Percentiles rank a stretch among this genome's conserved stretches.
phyloP scores from a whole-genome alignment of 2,113 vertebrate genomes.

The Dicentrarchus labrax region DNA sequence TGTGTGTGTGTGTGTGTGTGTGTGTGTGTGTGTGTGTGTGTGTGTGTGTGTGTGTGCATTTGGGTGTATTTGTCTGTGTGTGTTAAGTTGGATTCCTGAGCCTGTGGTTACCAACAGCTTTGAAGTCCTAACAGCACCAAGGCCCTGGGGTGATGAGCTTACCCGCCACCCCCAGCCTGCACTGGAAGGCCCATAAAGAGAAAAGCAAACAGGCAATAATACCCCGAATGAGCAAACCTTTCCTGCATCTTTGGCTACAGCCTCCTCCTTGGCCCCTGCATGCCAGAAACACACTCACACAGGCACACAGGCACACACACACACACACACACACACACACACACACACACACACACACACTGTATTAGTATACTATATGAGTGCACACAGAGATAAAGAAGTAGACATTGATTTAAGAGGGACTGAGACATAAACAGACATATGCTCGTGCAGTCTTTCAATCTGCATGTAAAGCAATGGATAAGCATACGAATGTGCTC shows the following conservation, averaged over 20 bases:
- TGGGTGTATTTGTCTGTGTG: conserved; percentile 35
- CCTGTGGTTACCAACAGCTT: conserved; percentile 84
- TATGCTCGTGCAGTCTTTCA: conserved; percentile 8
- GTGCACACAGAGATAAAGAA: conserved; percentile 29
- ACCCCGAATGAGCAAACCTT: conserved; percentile 75
- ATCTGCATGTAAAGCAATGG: not conserved
- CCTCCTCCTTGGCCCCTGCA: conserved; percentile 36
- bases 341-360: conserved; percentile 4
- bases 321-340: conserved; percentile 10
- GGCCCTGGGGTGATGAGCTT: conserved; percentile 70
- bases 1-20: conserved; percentile 2
- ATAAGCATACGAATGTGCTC: conserved; percentile 3
- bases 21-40: conserved; percentile 2
- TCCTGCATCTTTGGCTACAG: conserved; percentile 62
- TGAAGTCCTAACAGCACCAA: conserved; percentile 79
- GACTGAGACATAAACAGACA: conserved; percentile 18
- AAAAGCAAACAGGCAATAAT: conserved; percentile 83
- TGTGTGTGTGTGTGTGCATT: conserved; percentile 1
- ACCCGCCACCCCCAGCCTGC: conserved; percentile 66
- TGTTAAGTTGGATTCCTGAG: conserved; percentile 81
- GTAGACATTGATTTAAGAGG: conserved; percentile 29
- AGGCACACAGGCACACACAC: not conserved
- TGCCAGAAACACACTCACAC: conserved; percentile 32
- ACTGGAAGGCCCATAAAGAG: conserved; percentile 79
- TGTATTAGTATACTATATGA: conserved; percentile 12